phyloP scores from a whole-genome alignment of 2,113 vertebrate species.

The Gopherus flavomarginatus region DNA sequence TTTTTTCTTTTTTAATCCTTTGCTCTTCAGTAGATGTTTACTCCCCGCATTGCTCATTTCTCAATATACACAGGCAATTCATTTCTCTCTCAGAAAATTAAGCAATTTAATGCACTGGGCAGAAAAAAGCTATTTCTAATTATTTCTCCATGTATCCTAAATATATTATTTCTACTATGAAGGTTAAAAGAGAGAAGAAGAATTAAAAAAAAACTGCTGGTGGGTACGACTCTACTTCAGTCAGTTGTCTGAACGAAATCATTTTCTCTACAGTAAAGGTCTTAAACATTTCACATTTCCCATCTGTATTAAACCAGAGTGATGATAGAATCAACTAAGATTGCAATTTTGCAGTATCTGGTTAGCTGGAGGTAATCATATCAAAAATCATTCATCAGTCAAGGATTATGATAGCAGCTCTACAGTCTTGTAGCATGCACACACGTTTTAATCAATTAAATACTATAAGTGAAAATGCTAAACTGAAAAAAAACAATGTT shows the following conservation, averaged over 20 bases:
- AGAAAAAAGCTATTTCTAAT: slow-evolving; percentile 58
- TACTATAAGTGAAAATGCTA: background rate
- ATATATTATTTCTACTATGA: slow-evolving; percentile 40
- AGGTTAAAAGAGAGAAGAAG: background rate
- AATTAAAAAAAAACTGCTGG: slow-evolving; percentile 1
- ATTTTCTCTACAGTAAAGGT: slow-evolving; percentile 40
- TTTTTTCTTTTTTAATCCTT: slow-evolving; percentile 23
- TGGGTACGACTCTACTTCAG: slow-evolving; percentile 11
- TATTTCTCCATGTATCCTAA: slow-evolving; percentile 40
- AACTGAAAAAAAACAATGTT: slow-evolving; percentile 26
- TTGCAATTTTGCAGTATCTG: background rate
- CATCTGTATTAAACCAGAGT: slow-evolving; percentile 40
- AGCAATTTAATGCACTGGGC: slow-evolving; percentile 37
- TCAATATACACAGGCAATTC: slow-evolving; percentile 42
- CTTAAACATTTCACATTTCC: slow-evolving; percentile 37
- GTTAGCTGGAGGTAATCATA: background rate
- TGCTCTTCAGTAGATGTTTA: slow-evolving; percentile 47
- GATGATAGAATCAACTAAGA: background rate
- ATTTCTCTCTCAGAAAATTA: slow-evolving; percentile 58
- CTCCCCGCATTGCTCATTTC: slow-evolving; percentile 23
- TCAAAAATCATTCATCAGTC: background rate
- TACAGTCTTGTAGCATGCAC: background rate
- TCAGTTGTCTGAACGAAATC: slow-evolving; percentile 39
- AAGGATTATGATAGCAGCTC: background rate
- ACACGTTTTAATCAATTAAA: slow-evolving; percentile 3